Percentiles rank a stretch among this genome's conserved stretches.
Evolutionary conservation across 2,888 invertebrate species (phyloP).

Genomic region (Nomada hirtipes): DNA sequence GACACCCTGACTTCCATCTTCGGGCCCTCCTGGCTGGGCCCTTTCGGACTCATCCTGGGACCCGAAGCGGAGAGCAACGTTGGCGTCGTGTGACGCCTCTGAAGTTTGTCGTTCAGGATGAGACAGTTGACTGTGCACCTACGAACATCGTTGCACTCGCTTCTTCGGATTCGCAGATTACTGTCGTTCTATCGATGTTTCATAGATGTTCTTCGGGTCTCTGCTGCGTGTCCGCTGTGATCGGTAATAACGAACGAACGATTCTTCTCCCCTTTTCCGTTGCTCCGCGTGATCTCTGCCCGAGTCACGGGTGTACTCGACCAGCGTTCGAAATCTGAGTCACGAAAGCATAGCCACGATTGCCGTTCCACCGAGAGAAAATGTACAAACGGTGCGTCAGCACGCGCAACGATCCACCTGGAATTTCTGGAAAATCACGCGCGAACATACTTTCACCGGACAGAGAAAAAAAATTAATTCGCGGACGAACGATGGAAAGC

Average conservation of each 20-base stretch:
- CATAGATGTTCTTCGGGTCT: background rate
- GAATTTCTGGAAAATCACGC: constrained; percentile 47
- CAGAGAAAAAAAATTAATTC: background rate
- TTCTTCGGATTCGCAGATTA: background rate
- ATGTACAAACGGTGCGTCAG: constrained; percentile 2
- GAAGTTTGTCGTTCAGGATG: constrained; percentile 76
- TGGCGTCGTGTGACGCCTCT: constrained; percentile 78
- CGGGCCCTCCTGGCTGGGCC: constrained; percentile 75
- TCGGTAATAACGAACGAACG: background rate
- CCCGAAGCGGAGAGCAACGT: constrained; percentile 42
- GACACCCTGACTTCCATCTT: constrained; percentile 82
- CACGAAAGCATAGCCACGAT: background rate
- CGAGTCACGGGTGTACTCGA: background rate
- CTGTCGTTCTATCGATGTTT: background rate
- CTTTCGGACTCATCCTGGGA: constrained; percentile 81
- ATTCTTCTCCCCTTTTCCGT: background rate
- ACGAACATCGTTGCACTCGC: background rate
- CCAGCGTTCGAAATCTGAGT: background rate
- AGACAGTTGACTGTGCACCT: background rate
- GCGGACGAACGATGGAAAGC: constrained; percentile 27
- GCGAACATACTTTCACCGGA: constrained; percentile 20
- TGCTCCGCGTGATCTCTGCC: background rate
- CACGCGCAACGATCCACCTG: background rate
- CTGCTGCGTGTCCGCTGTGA: background rate
- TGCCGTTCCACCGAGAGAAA: constrained; percentile 7